Evolutionary conservation across 2,888 invertebrate genomes (phyloP).

Genomic region (Abrostola triplasia): DNA sequence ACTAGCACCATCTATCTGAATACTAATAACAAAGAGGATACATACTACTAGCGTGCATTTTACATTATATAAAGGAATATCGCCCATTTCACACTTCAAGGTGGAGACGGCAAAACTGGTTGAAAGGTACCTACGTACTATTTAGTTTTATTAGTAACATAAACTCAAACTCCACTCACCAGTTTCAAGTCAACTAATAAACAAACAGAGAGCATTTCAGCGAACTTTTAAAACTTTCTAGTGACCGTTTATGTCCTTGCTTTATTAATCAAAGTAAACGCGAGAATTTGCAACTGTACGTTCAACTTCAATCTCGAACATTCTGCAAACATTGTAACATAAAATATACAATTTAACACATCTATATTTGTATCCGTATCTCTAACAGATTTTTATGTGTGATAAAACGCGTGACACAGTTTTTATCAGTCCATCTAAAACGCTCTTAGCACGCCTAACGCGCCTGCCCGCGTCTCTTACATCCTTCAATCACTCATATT

Average conservation of each 20-base stretch:
- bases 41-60: too few species aligned
- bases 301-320: neutral
- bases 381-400: slow-evolving; percentile 17
- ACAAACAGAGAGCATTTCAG: too few species aligned
- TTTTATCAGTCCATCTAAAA: slow-evolving; percentile 17
- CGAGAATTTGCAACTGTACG: neutral
- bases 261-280: too few species aligned
- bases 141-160: too few species aligned
- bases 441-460: slow-evolving; percentile 3
- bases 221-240: too few species aligned
- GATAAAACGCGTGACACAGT: slow-evolving; percentile 28
- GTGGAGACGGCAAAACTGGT: too few species aligned
- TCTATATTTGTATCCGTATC: slow-evolving; percentile 13
- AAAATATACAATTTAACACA: neutral
- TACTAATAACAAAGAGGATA: neutral
- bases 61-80: too few species aligned
- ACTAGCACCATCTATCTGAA: neutral
- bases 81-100: too few species aligned
- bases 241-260: too few species aligned
- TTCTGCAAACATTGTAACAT: neutral
- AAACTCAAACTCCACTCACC: too few species aligned
- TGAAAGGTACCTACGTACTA: too few species aligned
- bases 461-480: slow-evolving; percentile 7
- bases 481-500: slow-evolving; percentile 20
- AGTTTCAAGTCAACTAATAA: too few species aligned